Conservation (phyloP, 2,797 vertebrate genomes). For the Pseudomugil tenellus region DNA sequence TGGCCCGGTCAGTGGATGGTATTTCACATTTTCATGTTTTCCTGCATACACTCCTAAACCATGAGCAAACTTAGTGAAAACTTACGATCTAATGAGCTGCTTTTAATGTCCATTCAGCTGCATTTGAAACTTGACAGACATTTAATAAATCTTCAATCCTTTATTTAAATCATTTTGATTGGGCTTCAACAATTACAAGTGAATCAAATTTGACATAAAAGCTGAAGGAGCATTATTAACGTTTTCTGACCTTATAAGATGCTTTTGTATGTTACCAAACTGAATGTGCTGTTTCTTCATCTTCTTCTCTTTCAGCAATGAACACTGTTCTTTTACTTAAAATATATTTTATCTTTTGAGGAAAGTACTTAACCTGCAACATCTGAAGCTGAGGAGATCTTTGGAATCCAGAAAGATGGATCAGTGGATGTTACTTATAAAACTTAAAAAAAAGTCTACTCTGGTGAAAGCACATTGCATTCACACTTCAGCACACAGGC, state of each 20-base stretch:
- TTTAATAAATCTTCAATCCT: constrained; percentile 16
- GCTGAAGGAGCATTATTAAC: constrained; percentile 2
- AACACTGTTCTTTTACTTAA: constrained; percentile 15
- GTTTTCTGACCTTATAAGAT: constrained; percentile 8
- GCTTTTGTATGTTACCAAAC: constrained; percentile 8
- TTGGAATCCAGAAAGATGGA: constrained; percentile 15
- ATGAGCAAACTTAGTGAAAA: background rate
- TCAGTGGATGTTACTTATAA: constrained; percentile 15
- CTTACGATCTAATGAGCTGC: constrained; percentile 3
- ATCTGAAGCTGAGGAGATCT: constrained; percentile 15
- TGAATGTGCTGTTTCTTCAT: background rate
- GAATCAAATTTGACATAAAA: constrained; percentile 7
- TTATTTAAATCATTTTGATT: constrained; percentile 6
- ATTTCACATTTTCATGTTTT: constrained; percentile 17
- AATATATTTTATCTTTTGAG: too few relatives aligned
- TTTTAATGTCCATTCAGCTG: background rate
- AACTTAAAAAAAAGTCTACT: constrained; percentile 22
- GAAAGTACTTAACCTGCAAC: constrained; percentile 40
- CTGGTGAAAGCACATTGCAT: background rate
- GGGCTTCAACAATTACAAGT: constrained; percentile 8
- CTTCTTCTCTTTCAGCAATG: constrained; percentile 11
- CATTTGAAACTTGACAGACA: constrained; percentile 1
- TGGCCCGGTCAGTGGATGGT: background rate
- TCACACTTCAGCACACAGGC: constrained; percentile 20
- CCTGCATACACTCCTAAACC: constrained; percentile 12